phyloP scores from a whole-genome alignment of 2,113 vertebrate species.

The Noctilio leporinus region DNA sequence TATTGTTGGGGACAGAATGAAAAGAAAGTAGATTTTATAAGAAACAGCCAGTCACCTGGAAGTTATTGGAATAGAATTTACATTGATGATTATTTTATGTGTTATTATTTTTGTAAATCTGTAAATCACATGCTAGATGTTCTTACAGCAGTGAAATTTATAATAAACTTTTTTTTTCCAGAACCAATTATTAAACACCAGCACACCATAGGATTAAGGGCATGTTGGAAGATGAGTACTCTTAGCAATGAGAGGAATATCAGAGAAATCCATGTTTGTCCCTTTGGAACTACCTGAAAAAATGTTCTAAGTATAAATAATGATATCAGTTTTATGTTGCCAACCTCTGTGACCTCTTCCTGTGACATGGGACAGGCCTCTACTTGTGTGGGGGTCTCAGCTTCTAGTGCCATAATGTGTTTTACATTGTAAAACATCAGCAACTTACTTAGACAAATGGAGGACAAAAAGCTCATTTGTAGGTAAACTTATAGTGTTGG shows the following conservation, averaged over 20 bases:
- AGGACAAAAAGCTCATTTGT: not conserved
- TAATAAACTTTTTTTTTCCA: not conserved
- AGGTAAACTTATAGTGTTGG: not conserved
- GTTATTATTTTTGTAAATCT: not conserved
- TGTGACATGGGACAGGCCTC: not conserved
- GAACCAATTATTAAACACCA: not conserved
- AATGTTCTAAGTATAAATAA: not conserved
- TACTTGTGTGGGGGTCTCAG: not conserved
- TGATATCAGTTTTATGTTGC: not conserved
- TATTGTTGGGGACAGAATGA: not conserved
- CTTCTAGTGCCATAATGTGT: not conserved
- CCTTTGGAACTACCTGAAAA: not conserved
- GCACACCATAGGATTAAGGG: not conserved
- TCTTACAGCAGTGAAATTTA: not conserved
- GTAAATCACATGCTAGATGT: not conserved
- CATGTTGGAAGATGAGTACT: not conserved
- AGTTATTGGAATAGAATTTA: slow-evolving; percentile 1
- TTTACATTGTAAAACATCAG: not conserved
- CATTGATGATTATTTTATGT: not conserved
- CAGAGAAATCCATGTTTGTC: not conserved
- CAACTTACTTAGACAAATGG: not conserved
- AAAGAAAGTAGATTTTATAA: not conserved
- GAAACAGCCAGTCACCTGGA: not conserved
- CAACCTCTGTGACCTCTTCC: not conserved
- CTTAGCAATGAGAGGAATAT: not conserved